Conservation (phyloP, 2,113 vertebrate genomes). For the Pseudolaguvia tuberculata region DNA sequence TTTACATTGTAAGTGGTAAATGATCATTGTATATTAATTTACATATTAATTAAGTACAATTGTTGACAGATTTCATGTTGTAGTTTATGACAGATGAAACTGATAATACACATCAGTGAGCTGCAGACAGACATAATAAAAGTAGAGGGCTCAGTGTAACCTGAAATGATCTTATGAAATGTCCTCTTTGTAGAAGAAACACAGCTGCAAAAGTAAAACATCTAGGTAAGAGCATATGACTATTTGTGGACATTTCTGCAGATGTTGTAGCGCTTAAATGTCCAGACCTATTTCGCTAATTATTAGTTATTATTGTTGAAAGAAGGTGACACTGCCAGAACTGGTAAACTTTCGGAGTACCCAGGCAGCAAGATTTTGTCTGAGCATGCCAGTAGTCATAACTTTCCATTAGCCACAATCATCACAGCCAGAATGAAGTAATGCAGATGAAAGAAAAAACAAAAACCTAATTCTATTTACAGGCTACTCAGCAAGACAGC, state of each 20-base stretch:
- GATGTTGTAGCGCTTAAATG: too few relatives aligned
- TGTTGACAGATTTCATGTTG: background rate
- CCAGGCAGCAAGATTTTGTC: slow-evolving; percentile 1
- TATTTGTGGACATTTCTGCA: background rate
- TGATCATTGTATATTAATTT: background rate
- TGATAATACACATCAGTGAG: background rate
- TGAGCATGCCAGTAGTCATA: slow-evolving; percentile 31
- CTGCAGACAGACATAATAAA: background rate
- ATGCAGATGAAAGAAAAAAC: slow-evolving; percentile 29
- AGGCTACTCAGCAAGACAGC: slow-evolving; percentile 27
- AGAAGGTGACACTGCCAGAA: background rate
- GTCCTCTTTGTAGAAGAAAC: slow-evolving; percentile 10
- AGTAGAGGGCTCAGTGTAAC: background rate
- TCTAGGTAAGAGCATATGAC: background rate
- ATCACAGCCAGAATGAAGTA: slow-evolving; percentile 10
- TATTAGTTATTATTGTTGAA: slow-evolving; percentile 7
- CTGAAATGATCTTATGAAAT: slow-evolving; percentile 11
- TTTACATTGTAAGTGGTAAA: background rate
- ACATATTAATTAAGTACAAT: background rate
- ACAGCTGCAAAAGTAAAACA: background rate
- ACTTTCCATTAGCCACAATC: slow-evolving; percentile 39
- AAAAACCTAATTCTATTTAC: slow-evolving; percentile 33
- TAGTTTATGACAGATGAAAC: background rate
- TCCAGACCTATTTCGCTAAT: slow-evolving; percentile 6
- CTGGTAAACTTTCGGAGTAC: slow-evolving; percentile 19